Evolutionary conservation across 2,113 vertebrate species (phyloP).

Genomic region (Aegotheles bennettii): DNA sequence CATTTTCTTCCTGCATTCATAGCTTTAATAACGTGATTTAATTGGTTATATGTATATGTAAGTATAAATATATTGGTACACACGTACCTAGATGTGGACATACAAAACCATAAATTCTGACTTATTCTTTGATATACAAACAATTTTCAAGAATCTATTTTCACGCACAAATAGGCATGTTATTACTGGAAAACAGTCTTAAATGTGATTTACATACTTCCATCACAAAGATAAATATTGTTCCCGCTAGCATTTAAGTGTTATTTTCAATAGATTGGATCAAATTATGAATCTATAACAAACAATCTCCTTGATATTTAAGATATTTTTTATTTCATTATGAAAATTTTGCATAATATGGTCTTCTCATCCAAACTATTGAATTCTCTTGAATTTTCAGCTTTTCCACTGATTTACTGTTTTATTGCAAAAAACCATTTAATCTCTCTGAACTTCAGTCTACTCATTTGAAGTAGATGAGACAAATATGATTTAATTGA

Average conservation of each 20-base stretch:
- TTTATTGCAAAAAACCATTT: not conserved
- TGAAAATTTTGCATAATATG: not conserved
- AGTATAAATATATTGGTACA: not conserved
- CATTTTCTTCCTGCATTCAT: not conserved
- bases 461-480: not conserved
- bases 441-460: not conserved
- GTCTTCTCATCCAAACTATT: not conserved
- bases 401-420: not conserved
- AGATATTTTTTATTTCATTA: not conserved
- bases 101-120: not conserved
- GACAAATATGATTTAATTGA: not conserved
- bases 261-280: not conserved
- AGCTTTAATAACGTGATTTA: not conserved
- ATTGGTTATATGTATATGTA: not conserved
- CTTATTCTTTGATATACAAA: not conserved
- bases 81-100: not conserved
- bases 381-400: not conserved
- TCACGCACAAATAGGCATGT: not conserved
- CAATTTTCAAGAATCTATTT: not conserved
- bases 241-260: not conserved
- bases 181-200: not conserved
- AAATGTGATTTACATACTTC: conserved; percentile 16
- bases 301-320: not conserved
- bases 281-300: not conserved
- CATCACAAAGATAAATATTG: not conserved